Evolutionary conservation across 2,888 invertebrate species (phyloP).

Genomic region (Gastrophysa polygoni): DNA sequence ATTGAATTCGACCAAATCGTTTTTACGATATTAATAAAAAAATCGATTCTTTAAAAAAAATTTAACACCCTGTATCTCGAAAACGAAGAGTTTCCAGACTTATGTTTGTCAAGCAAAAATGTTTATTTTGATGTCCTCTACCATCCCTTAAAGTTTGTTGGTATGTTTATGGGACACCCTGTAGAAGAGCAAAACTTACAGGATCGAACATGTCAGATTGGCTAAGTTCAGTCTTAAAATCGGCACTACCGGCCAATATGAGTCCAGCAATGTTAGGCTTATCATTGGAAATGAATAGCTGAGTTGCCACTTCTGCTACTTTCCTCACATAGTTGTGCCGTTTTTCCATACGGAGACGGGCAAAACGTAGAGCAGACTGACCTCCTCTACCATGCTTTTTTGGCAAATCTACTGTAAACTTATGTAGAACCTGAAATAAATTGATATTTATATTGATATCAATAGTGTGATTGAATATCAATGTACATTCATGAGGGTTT

Average conservation of each 20-base stretch:
- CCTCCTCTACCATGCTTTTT: constrained; percentile 99
- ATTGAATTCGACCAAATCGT: too few relatives aligned
- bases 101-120: too few relatives aligned
- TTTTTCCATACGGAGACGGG: constrained; percentile 99
- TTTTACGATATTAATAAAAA: too few relatives aligned
- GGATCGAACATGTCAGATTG: constrained; percentile 99
- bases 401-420: constrained; percentile 97
- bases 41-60: too few relatives aligned
- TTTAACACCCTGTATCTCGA: too few relatives aligned
- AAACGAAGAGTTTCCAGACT: too few relatives aligned
- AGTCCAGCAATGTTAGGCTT: constrained; percentile 97
- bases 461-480: too few relatives aligned
- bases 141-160: too few relatives aligned
- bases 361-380: constrained; percentile 99
- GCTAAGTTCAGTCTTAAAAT: constrained; percentile 99
- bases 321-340: constrained; percentile 99
- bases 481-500: too few relatives aligned
- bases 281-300: constrained; percentile 96
- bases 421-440: constrained; percentile 74
- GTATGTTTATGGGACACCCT: too few relatives aligned
- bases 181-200: constrained; percentile 63
- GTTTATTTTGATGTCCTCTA: too few relatives aligned
- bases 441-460: background rate
- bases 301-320: constrained; percentile 96
- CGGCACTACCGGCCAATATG: constrained; percentile 98